A percentile compares a stretch with the other conserved stretches of the same genome.
Conservation (phyloP, 2,888 invertebrate species). For the Sphaerophoria rueppellii region DNA sequence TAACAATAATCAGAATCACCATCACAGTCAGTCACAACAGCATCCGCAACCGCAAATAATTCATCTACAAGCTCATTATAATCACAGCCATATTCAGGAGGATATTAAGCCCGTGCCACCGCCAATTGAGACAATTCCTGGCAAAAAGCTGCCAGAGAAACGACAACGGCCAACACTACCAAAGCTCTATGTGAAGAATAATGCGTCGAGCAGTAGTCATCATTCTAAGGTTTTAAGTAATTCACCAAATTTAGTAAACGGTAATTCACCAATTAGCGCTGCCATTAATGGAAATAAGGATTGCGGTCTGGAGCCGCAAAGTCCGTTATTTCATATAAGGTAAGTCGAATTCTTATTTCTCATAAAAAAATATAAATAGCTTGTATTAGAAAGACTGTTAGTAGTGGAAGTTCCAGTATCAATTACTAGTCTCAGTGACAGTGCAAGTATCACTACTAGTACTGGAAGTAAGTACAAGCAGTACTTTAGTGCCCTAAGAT, state of each 20-base stretch:
- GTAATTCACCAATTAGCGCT: slow-evolving; percentile 87
- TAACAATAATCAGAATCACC: slow-evolving; percentile 66
- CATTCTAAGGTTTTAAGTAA: slow-evolving; percentile 73
- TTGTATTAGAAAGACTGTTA: not conserved
- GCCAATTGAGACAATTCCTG: slow-evolving; percentile 95
- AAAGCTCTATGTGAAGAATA: slow-evolving; percentile 91
- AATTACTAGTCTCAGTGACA: too few species aligned
- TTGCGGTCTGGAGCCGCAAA: slow-evolving; percentile 82
- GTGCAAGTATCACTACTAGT: too few species aligned
- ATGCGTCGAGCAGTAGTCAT: slow-evolving; percentile 71
- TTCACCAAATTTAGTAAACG: slow-evolving; percentile 74
- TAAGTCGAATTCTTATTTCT: slow-evolving; percentile 69
- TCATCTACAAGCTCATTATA: slow-evolving; percentile 77
- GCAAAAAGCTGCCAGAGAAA: slow-evolving; percentile 91
- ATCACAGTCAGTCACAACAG: slow-evolving; percentile 70
- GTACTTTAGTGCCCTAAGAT: too few species aligned
- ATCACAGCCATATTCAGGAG: slow-evolving; percentile 85
- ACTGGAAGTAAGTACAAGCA: too few species aligned
- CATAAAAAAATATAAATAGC: too few species aligned
- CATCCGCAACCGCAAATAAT: slow-evolving; percentile 75
- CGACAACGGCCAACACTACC: slow-evolving; percentile 88
- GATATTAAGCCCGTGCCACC: slow-evolving; percentile 93
- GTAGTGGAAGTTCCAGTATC: too few species aligned
- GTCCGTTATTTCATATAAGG: slow-evolving; percentile 82
- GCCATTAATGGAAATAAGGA: slow-evolving; percentile 82